A percentile compares a stretch with the other conserved stretches of the same genome.
Evolutionary conservation across 1,140 invertebrate species (phyloP).

Genomic region (Carcinoscorpius rotundicauda): DNA sequence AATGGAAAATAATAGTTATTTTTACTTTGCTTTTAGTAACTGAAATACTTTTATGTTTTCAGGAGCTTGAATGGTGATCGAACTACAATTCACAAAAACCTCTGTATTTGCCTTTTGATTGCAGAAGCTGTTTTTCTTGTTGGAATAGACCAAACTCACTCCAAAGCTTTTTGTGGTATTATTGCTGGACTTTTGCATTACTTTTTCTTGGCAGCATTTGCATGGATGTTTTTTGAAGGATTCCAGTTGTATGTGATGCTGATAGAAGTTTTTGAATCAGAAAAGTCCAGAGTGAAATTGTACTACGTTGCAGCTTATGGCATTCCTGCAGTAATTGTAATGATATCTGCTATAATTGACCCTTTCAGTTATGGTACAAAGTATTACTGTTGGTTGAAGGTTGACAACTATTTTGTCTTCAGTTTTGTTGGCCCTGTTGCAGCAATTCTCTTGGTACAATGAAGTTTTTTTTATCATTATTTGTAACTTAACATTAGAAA

Average conservation of each 20-base stretch:
- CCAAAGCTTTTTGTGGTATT: constrained; percentile 70
- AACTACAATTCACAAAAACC: constrained; percentile 35
- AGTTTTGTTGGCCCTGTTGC: constrained; percentile 82
- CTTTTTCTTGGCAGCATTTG: constrained; percentile 87
- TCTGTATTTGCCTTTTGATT: constrained; percentile 59
- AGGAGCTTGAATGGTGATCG: constrained; percentile 17
- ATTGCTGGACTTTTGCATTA: constrained; percentile 86
- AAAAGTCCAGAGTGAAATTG: constrained; percentile 69
- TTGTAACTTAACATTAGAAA: neutral
- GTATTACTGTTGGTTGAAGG: constrained; percentile 73
- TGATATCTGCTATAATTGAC: constrained; percentile 60
- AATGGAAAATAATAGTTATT: too few relatives aligned
- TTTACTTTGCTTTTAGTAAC: constrained; percentile 57
- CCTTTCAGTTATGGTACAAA: constrained; percentile 74
- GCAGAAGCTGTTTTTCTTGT: constrained; percentile 84
- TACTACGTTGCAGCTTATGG: constrained; percentile 74
- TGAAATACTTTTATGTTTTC: constrained; percentile 27
- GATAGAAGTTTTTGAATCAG: constrained; percentile 85
- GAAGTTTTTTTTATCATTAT: neutral
- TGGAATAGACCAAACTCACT: constrained; percentile 77
- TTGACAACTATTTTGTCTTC: constrained; percentile 77
- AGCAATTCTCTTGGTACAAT: constrained; percentile 30
- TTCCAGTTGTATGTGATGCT: constrained; percentile 91
- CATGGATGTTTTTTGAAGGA: constrained; percentile 67
- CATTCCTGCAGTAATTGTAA: constrained; percentile 57